Evolutionary conservation across 2,888 invertebrate genomes (phyloP).

Genomic region (Slavum lentiscoides): DNA sequence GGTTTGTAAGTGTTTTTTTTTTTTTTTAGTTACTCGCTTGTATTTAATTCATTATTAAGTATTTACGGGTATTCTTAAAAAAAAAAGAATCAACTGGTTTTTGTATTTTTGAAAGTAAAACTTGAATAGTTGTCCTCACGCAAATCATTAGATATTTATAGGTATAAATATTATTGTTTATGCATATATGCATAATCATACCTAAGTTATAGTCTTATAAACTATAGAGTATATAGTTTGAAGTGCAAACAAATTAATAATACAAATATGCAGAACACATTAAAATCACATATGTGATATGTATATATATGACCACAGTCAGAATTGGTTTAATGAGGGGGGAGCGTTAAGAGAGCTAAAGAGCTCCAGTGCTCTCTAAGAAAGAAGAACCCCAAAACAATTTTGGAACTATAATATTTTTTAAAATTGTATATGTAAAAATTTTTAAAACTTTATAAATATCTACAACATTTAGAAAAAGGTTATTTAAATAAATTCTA

Average conservation of each 20-base stretch:
- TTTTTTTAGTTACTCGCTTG: not conserved
- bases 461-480: too few relatives aligned
- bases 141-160: not conserved
- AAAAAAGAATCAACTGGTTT: conserved; percentile 29
- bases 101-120: conserved; percentile 39
- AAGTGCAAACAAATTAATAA: not conserved
- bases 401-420: too few relatives aligned
- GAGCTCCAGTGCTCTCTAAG: too few relatives aligned
- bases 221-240: not conserved
- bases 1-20: not conserved
- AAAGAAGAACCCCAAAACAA: too few relatives aligned
- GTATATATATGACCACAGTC: too few relatives aligned
- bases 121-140: conserved; percentile 33
- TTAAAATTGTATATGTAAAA: too few relatives aligned
- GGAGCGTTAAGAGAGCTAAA: too few relatives aligned
- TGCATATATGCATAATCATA: not conserved
- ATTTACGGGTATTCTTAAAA: conserved; percentile 2
- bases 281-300: not conserved
- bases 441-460: too few relatives aligned
- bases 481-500: too few relatives aligned
- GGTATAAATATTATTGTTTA: not conserved
- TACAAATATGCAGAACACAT: not conserved
- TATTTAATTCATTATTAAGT: not conserved
- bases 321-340: too few relatives aligned
- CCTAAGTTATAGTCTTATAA: not conserved